These are phyloP conservation scores for Hylaeus volcanicus DNA, from an alignment of 1,140 invertebrate genomes.

Conservation along the genomic window DNA sequence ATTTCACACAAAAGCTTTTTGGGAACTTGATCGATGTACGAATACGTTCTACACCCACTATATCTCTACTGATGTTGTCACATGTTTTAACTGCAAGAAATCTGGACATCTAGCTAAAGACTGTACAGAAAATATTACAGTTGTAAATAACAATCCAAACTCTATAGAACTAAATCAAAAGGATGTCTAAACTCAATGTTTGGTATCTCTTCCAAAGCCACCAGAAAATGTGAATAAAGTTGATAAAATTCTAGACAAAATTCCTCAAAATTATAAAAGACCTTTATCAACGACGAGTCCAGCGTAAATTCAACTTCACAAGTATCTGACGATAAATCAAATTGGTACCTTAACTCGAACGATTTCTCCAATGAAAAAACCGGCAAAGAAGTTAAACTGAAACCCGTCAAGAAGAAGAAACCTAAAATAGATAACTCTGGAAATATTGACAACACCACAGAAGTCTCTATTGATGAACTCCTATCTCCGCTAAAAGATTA, in stretches of 20 bases:
- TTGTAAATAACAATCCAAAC: neutral
- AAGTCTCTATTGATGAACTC: too few species aligned
- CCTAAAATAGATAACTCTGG: too few species aligned
- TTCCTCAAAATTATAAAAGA: neutral
- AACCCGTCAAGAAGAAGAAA: too few species aligned
- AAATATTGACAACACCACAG: too few species aligned
- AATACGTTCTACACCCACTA: too few species aligned
- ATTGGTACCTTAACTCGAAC: too few species aligned
- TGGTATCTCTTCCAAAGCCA: neutral
- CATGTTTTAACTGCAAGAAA: constrained; percentile 44
- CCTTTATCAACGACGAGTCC: neutral
- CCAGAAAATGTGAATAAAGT: neutral
- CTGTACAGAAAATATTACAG: constrained; percentile 4
- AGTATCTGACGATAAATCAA: too few species aligned
- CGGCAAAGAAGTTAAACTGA: too few species aligned
- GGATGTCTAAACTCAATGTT: neutral
- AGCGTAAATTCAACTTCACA: neutral
- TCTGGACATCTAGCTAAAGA: constrained; percentile 48
- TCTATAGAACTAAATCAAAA: neutral
- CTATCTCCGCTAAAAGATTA: too few species aligned
- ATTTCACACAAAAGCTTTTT: too few species aligned
- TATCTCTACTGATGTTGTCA: neutral
- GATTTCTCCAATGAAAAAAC: too few species aligned
- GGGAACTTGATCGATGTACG: too few species aligned
- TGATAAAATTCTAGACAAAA: neutral